phyloP scores from a whole-genome alignment of 2,888 invertebrate species.

The Dryomyza anilis region DNA sequence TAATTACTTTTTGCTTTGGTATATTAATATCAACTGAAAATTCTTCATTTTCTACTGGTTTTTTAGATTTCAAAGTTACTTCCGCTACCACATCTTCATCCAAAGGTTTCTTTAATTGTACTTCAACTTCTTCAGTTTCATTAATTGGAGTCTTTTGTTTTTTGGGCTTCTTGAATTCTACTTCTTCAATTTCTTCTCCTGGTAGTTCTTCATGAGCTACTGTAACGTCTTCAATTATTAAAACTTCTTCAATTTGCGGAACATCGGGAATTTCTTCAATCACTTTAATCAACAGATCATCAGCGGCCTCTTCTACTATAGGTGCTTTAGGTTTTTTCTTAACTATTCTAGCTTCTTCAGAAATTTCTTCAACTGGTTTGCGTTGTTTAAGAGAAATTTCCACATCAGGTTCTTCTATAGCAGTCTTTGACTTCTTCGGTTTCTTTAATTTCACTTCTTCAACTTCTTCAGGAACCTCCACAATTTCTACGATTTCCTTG shows the following conservation, averaged over 20 bases:
- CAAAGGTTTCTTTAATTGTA: constrained; percentile 50
- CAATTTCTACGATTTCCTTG: constrained; percentile 37
- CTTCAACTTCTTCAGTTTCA: constrained; percentile 49
- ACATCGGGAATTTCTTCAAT: constrained; percentile 47
- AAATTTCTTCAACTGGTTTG: constrained; percentile 43
- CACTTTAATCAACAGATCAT: constrained; percentile 50
- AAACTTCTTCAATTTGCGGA: constrained; percentile 45
- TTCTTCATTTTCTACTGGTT: constrained; percentile 53
- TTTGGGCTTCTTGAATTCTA: constrained; percentile 42
- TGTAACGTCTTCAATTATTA: constrained; percentile 43
- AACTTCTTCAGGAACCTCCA: constrained; percentile 38
- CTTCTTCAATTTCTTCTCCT: constrained; percentile 42
- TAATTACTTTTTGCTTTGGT: constrained; percentile 47
- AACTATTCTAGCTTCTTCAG: constrained; percentile 47
- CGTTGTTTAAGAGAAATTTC: constrained; percentile 47
- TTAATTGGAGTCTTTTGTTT: constrained; percentile 44
- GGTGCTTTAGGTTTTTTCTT: constrained; percentile 49
- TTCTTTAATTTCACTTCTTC: constrained; percentile 6
- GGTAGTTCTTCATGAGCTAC: constrained; percentile 35
- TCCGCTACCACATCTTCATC: constrained; percentile 56
- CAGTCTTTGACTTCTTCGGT: constrained; percentile 29
- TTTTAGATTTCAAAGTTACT: constrained; percentile 57
- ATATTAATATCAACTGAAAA: constrained; percentile 52
- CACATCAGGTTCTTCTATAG: constrained; percentile 46
- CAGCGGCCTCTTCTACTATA: constrained; percentile 46